A percentile compares a stretch with the other conserved stretches of the same genome.
These are phyloP conservation scores for Physella acuta DNA, from an alignment of 1,140 invertebrate genomes.

Conservation along the genomic window DNA sequence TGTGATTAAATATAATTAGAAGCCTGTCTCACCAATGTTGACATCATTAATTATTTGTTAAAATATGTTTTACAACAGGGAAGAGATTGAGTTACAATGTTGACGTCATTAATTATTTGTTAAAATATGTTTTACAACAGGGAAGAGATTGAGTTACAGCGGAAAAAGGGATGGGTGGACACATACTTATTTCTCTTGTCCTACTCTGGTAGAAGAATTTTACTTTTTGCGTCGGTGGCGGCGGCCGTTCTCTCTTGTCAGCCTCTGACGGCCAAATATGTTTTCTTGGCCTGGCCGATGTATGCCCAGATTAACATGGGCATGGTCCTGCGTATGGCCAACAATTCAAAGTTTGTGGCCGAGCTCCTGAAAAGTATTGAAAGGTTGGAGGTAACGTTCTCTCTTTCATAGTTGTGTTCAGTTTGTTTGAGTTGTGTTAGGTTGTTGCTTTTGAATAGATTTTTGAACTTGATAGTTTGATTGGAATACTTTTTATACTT, in stretches of 20 bases:
- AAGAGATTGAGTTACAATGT: background rate
- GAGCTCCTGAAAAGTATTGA: background rate
- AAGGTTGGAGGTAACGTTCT: slow-evolving; percentile 17
- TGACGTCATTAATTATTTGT: too few relatives aligned
- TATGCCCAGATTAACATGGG: background rate
- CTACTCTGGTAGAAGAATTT: background rate
- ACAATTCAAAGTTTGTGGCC: background rate
- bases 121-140: slow-evolving; percentile 5
- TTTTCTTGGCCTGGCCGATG: slow-evolving; percentile 12
- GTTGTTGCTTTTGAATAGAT: background rate
- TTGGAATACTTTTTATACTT: too few relatives aligned
- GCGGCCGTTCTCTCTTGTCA: background rate
- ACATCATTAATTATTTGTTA: too few relatives aligned
- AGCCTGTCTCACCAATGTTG: too few relatives aligned
- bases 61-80: slow-evolving; percentile 5
- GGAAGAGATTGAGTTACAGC: background rate
- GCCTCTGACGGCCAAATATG: background rate
- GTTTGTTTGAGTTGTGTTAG: background rate
- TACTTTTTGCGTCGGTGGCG: background rate
- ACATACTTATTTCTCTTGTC: background rate
- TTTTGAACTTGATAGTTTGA: too few relatives aligned
- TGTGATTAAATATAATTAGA: too few relatives aligned
- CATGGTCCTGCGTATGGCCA: background rate
- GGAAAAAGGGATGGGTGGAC: background rate
- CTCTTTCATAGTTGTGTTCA: too few relatives aligned